Evolutionary conservation across 2,113 vertebrate species (phyloP), one percentile per base, ranked within the genome.

Genomic region (Caranx melampygus): DNA sequence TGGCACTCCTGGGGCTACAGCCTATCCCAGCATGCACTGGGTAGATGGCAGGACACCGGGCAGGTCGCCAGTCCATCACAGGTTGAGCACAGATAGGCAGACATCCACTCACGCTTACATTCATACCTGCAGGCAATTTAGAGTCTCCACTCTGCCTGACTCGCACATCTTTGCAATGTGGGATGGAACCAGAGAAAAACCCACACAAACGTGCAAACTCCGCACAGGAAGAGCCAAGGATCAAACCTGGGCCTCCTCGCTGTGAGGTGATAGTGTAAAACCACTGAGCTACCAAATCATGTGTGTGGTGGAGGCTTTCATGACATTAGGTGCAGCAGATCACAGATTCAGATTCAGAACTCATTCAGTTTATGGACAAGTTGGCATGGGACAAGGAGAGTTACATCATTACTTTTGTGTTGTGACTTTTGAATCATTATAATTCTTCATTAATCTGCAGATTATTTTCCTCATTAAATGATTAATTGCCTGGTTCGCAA

Each of bases 21-120:
- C 84, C 81, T 78, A 54, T 92, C 86, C 88, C 90, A 87, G 86
- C 88, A 89, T 90, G 78, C 83, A 85, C 54, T 34, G 87, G 81
- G 85, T 3, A n/a, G 72, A 52, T 78, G 81, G 85, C 79, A 78
- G 88, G 83, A 86, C 76, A 81, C 62, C 4, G 76, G 88, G 88
- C 88, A 78, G 81, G 74, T 84, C 16, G 76, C 90, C 88, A 83
- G 78, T 66, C 72, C 88, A 72, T 73, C 69, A 33, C 82, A 87
- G 86, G 83, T 82, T 78, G 77, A 89, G 58, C 74, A 55, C 72
- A 83, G 81, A 82, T 75, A 82, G 72, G 79, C 89, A 89, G 85
- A 83, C 87, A 81, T 76, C 65, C 87, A 78, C 89, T 72, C 85
- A 73, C 21, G 31, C 81, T 79, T 75, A 81, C 82, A 82, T 73